These are phyloP conservation scores for Vireo griseus DNA, from an alignment of 2,797 vertebrate species.

Conservation along the genomic window DNA sequence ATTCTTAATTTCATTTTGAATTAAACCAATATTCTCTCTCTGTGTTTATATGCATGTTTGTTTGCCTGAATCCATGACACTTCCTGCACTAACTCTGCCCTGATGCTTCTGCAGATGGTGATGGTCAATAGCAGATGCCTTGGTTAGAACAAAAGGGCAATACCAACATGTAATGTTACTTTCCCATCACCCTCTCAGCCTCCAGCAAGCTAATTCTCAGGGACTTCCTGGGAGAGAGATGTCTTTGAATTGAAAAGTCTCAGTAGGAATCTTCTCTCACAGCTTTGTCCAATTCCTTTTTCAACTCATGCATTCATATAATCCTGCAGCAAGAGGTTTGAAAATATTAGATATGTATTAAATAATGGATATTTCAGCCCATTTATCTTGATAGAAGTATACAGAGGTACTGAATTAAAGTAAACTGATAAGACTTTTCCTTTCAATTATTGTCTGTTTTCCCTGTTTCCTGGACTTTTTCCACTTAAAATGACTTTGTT, in stretches of 20 bases:
- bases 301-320: background rate
- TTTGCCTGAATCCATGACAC: background rate
- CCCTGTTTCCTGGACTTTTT: background rate
- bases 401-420: background rate
- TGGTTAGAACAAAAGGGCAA: background rate
- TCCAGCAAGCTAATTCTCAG: background rate
- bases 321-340: background rate
- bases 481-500: background rate
- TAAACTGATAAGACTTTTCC: background rate
- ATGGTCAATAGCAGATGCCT: background rate
- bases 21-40: background rate
- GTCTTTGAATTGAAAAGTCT: background rate
- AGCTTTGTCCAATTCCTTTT: background rate
- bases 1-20: background rate
- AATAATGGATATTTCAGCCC: background rate
- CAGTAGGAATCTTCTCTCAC: background rate
- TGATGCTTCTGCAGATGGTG: background rate
- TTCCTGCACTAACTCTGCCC: background rate
- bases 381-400: background rate
- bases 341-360: background rate
- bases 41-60: background rate
- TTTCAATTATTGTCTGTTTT: background rate
- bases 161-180: rapidly evolving
- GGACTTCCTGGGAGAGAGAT: background rate
- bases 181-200: background rate